Evolutionary conservation across 2,113 vertebrate species (phyloP).

Genomic region (Sylvilagus bachmani): DNA sequence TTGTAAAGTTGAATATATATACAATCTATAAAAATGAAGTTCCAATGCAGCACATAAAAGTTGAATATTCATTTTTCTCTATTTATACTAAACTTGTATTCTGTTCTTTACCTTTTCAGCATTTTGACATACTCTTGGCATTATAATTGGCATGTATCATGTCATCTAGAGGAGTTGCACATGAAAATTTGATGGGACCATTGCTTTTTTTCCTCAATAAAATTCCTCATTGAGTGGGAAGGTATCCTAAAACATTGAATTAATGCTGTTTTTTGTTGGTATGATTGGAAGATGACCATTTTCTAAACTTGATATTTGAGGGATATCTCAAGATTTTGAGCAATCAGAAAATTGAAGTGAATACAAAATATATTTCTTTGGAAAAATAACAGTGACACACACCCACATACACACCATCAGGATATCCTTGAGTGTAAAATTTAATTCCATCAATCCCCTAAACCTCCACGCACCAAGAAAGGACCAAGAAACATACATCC

Average conservation of each 20-base stretch:
- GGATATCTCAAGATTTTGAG: neutral
- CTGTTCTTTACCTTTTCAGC: neutral
- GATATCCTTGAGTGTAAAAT: neutral
- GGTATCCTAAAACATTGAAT: neutral
- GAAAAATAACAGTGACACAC: neutral
- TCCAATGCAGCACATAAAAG: neutral
- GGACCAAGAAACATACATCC: neutral
- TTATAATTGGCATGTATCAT: neutral
- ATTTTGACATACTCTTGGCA: neutral
- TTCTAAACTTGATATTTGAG: neutral
- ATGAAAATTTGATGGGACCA: neutral
- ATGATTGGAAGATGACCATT: neutral
- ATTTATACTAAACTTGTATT: neutral
- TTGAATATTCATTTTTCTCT: neutral
- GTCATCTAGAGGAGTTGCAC: neutral
- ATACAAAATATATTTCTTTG: neutral
- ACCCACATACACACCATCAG: neutral
- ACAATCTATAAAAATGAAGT: neutral
- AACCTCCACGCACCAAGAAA: accelerated
- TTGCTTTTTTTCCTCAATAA: neutral
- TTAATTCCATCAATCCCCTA: neutral
- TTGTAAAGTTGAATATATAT: neutral
- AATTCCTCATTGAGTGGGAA: neutral
- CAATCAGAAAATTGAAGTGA: neutral
- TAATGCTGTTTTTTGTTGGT: neutral